phyloP scores from a whole-genome alignment of 2,797 vertebrate genomes.

The Jordanella pulchra region DNA sequence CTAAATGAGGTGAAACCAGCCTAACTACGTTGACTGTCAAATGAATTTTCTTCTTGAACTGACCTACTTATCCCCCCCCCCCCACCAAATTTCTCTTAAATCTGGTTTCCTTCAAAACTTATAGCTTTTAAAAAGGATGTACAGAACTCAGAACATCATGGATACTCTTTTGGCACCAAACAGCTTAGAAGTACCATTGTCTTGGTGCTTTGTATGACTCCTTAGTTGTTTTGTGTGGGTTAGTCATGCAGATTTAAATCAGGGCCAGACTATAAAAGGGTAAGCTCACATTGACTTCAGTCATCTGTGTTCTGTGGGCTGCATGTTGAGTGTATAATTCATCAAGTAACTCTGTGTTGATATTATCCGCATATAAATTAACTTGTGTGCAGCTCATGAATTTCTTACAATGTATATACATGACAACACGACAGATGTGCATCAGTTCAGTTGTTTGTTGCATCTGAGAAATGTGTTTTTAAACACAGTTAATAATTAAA shows the following conservation, averaged over 20 bases:
- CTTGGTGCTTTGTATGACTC: slow-evolving; percentile 32
- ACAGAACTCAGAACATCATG: slow-evolving; percentile 16
- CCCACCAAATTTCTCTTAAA: background rate
- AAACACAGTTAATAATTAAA: slow-evolving; percentile 40
- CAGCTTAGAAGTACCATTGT: slow-evolving; percentile 43
- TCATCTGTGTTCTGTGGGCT: slow-evolving; percentile 69
- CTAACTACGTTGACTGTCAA: background rate
- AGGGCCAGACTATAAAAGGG: slow-evolving; percentile 35
- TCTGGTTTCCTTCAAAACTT: slow-evolving; percentile 22
- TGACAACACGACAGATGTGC: slow-evolving; percentile 47
- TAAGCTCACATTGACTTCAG: slow-evolving; percentile 66
- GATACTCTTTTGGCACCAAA: slow-evolving; percentile 29
- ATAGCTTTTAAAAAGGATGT: background rate
- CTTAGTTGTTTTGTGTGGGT: slow-evolving; percentile 35
- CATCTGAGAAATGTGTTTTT: slow-evolving; percentile 35
- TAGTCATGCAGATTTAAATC: slow-evolving; percentile 37
- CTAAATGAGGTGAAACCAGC: background rate
- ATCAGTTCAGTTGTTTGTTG: slow-evolving; percentile 36
- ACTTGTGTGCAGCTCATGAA: slow-evolving; percentile 71
- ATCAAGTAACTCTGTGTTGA: slow-evolving; percentile 69
- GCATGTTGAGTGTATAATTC: slow-evolving; percentile 76
- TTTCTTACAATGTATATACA: slow-evolving; percentile 59
- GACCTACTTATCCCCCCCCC: background rate
- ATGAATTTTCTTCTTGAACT: background rate
- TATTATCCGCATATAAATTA: slow-evolving; percentile 74